These are phyloP conservation scores for Peromyscus maniculatus DNA, from an alignment of 2,113 vertebrate species.

Conservation along the genomic window DNA sequence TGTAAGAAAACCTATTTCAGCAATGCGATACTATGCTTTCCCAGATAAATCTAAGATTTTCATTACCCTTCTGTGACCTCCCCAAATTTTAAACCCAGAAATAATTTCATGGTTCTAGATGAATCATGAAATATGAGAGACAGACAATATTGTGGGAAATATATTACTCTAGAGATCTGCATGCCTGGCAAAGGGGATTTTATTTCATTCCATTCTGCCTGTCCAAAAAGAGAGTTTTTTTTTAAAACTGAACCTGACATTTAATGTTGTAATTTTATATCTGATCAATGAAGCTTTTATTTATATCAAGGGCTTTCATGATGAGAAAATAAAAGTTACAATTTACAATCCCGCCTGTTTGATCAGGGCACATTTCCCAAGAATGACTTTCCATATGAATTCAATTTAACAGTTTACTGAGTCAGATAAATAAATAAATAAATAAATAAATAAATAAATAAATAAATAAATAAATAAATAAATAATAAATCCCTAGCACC, in stretches of 20 bases:
- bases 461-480: too few relatives aligned
- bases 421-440: conserved; percentile 55
- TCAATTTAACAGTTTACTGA: conserved; percentile 61
- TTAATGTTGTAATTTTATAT: conserved; percentile 80
- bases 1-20: conserved; percentile 68
- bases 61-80: conserved; percentile 67
- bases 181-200: conserved; percentile 61
- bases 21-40: conserved; percentile 64
- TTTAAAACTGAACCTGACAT: conserved; percentile 74
- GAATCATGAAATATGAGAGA: conserved; percentile 67
- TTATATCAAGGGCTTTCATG: conserved; percentile 76
- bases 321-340: conserved; percentile 81
- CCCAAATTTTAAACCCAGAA: conserved; percentile 69
- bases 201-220: conserved; percentile 58
- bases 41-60: conserved; percentile 66
- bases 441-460: conserved; percentile 23
- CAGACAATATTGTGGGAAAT: conserved; percentile 56
- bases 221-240: conserved; percentile 35
- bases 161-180: conserved; percentile 72
- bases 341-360: conserved; percentile 66
- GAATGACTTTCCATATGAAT: conserved; percentile 63
- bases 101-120: conserved; percentile 70
- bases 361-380: conserved; percentile 48
- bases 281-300: conserved; percentile 81
- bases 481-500: background rate